phyloP scores from a whole-genome alignment of 2,888 invertebrate species.

The Pollenia amentaria region DNA sequence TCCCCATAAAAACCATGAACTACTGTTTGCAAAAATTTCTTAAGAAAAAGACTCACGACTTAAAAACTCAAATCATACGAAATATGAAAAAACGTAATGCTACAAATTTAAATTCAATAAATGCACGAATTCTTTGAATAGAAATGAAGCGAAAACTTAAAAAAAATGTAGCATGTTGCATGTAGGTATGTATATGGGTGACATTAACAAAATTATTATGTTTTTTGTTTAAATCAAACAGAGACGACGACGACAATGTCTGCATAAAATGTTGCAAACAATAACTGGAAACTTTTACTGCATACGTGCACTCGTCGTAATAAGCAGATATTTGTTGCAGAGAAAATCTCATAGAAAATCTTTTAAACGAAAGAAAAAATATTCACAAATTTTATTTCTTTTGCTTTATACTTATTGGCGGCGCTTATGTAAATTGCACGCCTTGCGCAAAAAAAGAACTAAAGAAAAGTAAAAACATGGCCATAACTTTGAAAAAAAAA shows the following conservation, averaged over 20 bases:
- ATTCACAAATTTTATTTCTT: constrained; percentile 35
- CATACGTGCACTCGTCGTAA: constrained; percentile 11
- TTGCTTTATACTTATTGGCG: constrained; percentile 41
- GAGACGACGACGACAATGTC: constrained; percentile 25
- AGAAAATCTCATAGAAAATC: background rate
- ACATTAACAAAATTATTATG: constrained; percentile 70
- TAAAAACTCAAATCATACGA: background rate
- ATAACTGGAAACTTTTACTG: constrained; percentile 62
- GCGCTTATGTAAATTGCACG: constrained; percentile 67
- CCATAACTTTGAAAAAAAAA: constrained; percentile 67
- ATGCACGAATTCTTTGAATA: constrained; percentile 61
- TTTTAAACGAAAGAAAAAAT: constrained; percentile 19
- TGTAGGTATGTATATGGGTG: constrained; percentile 42
- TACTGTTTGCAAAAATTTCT: constrained; percentile 29
- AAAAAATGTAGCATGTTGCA: constrained; percentile 39
- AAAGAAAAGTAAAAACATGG: constrained; percentile 55
- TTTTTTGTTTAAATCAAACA: constrained; percentile 30
- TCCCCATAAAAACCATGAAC: constrained; percentile 11
- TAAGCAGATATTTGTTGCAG: constrained; percentile 13
- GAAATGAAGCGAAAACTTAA: constrained; percentile 40
- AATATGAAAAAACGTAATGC: constrained; percentile 29
- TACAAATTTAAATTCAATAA: constrained; percentile 58
- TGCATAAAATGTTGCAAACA: constrained; percentile 55
- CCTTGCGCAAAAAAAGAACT: constrained; percentile 2
- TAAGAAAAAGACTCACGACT: constrained; percentile 53